A percentile compares a stretch with the other conserved stretches of the same genome.
These are phyloP conservation scores for Eurytoma adleriae DNA, from an alignment of 2,888 invertebrate genomes.

Conservation along the genomic window DNA sequence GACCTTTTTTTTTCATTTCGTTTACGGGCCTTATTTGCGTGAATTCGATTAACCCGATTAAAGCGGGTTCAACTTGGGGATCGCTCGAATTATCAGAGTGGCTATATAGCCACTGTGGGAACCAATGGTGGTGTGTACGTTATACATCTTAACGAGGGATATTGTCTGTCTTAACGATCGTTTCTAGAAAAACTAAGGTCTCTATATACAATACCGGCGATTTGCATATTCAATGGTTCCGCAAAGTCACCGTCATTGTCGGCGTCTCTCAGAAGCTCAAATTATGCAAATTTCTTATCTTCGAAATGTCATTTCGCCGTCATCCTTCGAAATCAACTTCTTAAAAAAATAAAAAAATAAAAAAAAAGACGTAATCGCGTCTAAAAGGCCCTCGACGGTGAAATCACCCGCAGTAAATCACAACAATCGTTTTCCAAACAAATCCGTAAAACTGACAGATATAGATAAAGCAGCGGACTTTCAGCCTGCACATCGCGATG, in stretches of 20 bases:
- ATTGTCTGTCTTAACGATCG: not conserved
- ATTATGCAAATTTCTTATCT: no score
- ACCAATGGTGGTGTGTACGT: not conserved
- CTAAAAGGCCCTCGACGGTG: no score
- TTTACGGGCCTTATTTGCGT: not conserved
- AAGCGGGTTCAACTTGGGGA: not conserved
- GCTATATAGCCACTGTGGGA: not conserved
- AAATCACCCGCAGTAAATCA: no score
- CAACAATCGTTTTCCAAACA: no score
- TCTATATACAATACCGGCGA: not conserved
- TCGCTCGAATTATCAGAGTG: not conserved
- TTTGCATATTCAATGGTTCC: constrained; percentile 15
- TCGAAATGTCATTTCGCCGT: no score
- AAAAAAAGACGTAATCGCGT: no score
- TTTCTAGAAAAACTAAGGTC: not conserved
- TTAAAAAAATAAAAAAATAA: no score
- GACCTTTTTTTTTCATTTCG: constrained; percentile 1
- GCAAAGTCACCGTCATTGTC: not conserved
- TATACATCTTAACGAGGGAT: not conserved
- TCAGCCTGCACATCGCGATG: no score
- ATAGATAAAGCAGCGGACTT: no score
- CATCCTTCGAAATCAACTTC: no score
- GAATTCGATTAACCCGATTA: constrained; percentile 46
- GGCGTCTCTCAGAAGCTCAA: not conserved
- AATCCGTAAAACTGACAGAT: no score